Base-by-base conservation (phyloP, 2,113 vertebrate species). In the Ailurus styani region DNA sequence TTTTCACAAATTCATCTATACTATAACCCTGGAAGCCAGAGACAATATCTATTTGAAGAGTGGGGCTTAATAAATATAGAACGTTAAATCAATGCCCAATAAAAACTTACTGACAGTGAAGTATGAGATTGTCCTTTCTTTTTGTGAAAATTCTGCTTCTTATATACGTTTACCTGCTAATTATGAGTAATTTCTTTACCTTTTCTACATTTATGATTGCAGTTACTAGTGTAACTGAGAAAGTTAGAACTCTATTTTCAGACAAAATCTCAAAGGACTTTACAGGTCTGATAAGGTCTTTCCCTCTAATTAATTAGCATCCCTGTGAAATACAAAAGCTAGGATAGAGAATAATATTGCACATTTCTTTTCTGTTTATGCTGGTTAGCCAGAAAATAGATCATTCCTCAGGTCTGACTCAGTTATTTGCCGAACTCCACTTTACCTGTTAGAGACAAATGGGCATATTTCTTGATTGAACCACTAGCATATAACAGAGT, bases 241-340 rank as follows among this genome's bases (percentile, higher is more conserved):
- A 84, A 94, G 93, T 94, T 90, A 77, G 21, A 62, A 78, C 25
- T 93, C 55, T 91, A 60, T 89, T 93, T 95, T 82, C 90, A 93
- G 47, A 45, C 7, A 3, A 83, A 96, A 64, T 70, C 84, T 92
- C 62, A 42, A 94, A 87, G 31, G 42, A 21, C 2, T 70, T 87
- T 94, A 93, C 34, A 87, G 64, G 42, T 68, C 55, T 83, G 88
- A 77, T 85, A 90, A 82, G 29, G 27, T 94, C 87, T 96, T 52
- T 92, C 13, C 29, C 14, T 79, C 11, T 96, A 91, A 94, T 95
- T 97, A 96, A 95, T 96, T 96, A 94, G 34, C 37, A 90, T 91
- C 40, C n/a, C 29, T 92, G 54, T 85, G 55, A 87, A 96, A 95
- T 11, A 45, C 42, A 20, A 57, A 40, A 40, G 2, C 12, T 84